Evolutionary conservation across 2,797 vertebrate species (phyloP).

Genomic region (Sebastes diploproa): DNA sequence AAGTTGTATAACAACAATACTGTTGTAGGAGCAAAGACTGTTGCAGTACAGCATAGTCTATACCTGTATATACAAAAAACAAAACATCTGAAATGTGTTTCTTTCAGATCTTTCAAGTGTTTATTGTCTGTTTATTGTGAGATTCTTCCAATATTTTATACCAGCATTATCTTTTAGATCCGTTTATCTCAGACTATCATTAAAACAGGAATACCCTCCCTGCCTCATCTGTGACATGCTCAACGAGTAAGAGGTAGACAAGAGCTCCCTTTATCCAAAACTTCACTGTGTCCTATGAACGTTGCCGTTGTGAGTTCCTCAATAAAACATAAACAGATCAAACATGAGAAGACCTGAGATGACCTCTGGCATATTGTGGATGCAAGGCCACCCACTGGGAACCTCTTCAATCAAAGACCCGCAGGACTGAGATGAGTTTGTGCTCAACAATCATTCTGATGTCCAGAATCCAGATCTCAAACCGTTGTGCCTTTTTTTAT

Average conservation of each 20-base stretch:
- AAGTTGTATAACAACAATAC: background rate
- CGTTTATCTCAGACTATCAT: background rate
- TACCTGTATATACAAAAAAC: background rate
- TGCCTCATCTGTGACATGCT: background rate
- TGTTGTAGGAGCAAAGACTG: background rate
- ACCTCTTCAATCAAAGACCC: conserved; percentile 33
- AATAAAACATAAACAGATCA: conserved; percentile 63
- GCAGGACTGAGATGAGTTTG: conserved; percentile 19
- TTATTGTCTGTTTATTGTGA: background rate
- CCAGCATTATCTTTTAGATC: background rate
- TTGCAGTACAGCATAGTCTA: background rate
- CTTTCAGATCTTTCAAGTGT: background rate
- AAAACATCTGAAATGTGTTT: background rate
- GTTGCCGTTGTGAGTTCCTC: conserved; percentile 13
- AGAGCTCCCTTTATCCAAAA: conserved; percentile 6
- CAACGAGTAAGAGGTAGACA: background rate
- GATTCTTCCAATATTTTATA: background rate
- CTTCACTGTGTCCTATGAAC: conserved; percentile 8
- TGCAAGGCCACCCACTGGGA: conserved; percentile 41
- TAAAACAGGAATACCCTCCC: background rate
- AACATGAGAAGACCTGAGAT: conserved; percentile 28
- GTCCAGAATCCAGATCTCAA: conserved; percentile 24
- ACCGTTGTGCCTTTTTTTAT: background rate
- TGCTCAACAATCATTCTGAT: conserved; percentile 32
- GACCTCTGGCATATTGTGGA: conserved; percentile 45